Base-by-base conservation (phyloP, 2,797 vertebrate genomes). In the Myripristis jacobus region DNA sequence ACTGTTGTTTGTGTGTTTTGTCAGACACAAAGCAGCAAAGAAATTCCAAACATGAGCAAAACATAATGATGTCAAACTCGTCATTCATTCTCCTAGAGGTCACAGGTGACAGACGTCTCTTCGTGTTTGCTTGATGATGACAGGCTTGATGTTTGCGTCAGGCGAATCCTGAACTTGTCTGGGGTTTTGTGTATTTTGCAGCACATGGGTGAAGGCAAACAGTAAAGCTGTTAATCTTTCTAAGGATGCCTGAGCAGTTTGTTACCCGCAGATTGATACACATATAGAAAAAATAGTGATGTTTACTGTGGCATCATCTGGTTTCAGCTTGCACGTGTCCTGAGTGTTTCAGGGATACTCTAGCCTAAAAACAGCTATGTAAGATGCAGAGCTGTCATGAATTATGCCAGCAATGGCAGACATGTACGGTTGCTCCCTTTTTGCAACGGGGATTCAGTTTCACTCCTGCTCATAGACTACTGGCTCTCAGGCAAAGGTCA, bases 351-450 rank as follows among this genome's bases (percentile, higher is more conserved):
- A 88, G 79, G 62, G 83, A 88, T 83, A 86, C 83, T 82, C 70
- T 66, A 70, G 77, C 81, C 89, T 93, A 90, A 91, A 92, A 91
- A 91, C 89, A 93, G 88, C 87, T 82, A 73, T 87, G 88, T 75
- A 77, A 80, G 85, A 90, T 84, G 86, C 68, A 84, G 84, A 88
- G 87, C 87, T 81, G 86, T 88, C 72, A 75, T 85, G 81, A 88
- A 90, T 90, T 87, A 93, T 91, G 83, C 81, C 84, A 91, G 90
- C 87, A 82, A 93, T 93, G 90, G 84, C 77, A 90, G 83, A 85
- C 80, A 89, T 80, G 86, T 90, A 90, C 79, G 87, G 75, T 88
- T 81, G 87, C 85, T 87, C 80, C 66, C 83, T 82, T 76, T 81
- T 87, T 83, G 73, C 67, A 18, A 62, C 66, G 74, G 79, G 76